These are phyloP conservation scores for Dysidea cf. avara DNA, from an alignment of 37 sponge, comb jelly and placozoan genomes.

Conservation along the genomic window DNA sequence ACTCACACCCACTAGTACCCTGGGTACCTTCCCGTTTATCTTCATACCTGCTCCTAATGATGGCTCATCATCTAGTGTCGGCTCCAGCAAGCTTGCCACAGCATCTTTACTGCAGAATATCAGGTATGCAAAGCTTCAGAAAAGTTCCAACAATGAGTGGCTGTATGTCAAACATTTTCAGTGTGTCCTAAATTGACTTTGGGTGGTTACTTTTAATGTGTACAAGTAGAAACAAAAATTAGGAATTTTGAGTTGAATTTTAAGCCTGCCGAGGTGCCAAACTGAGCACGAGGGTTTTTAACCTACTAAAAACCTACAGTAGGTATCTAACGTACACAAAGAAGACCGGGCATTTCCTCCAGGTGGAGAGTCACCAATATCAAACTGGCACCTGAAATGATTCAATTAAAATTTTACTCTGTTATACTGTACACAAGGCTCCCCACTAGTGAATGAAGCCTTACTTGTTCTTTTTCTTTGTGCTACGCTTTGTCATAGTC, in stretches of 20 bases:
- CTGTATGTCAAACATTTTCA: too few species aligned
- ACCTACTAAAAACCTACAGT: too few species aligned
- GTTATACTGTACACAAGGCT: conserved; percentile 9
- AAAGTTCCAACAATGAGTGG: too few species aligned
- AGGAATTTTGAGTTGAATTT: too few species aligned
- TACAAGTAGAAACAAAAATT: too few species aligned
- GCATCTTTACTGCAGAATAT: conserved; percentile 53
- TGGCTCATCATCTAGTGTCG: background rate
- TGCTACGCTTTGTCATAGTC: background rate
- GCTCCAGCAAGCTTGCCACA: background rate
- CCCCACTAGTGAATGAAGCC: background rate
- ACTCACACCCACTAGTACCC: conserved; percentile 72
- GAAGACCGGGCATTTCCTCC: too few species aligned
- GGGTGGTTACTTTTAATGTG: too few species aligned
- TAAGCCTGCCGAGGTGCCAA: too few species aligned
- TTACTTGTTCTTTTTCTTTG: background rate
- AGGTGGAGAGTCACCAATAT: too few species aligned
- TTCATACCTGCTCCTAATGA: conserved; percentile 58
- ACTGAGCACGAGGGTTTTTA: too few species aligned
- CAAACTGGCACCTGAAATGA: conserved; percentile 77
- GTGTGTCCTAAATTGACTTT: too few species aligned
- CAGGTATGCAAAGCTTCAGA: conserved; percentile 24
- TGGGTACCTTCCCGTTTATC: conserved; percentile 76
- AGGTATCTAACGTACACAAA: too few species aligned
- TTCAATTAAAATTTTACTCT: conserved; percentile 51